Evolutionary conservation across 30 jellyfish, hydroid and myxozoan genomes (phyloP).

Genomic region (Hydra vulgaris): DNA sequence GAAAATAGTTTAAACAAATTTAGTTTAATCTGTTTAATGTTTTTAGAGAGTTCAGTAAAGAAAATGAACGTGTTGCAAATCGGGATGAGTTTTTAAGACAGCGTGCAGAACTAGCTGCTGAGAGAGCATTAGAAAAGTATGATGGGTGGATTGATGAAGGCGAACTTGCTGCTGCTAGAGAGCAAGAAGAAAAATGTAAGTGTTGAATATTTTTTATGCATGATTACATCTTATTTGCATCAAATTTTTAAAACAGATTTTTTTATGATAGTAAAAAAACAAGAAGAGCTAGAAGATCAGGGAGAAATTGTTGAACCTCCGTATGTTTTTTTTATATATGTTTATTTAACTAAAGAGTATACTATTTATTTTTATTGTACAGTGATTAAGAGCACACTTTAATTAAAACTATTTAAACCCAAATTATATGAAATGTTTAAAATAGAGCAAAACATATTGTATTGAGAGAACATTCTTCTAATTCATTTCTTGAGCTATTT

Average conservation of each 20-base stretch:
- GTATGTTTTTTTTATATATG: slow-evolving; percentile 5
- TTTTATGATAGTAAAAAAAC: neutral
- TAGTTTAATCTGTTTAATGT: too few species aligned
- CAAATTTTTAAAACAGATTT: too few species aligned
- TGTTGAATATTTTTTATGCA: neutral
- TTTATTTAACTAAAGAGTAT: too few species aligned
- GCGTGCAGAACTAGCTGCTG: slow-evolving; percentile 41
- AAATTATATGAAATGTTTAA: too few species aligned
- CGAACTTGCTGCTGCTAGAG: slow-evolving; percentile 32
- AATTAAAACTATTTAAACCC: too few species aligned
- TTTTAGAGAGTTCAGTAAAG: slow-evolving; percentile 60
- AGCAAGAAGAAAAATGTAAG: slow-evolving; percentile 28
- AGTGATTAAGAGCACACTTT: too few species aligned
- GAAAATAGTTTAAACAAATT: too few species aligned
- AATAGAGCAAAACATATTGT: too few species aligned
- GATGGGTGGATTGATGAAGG: slow-evolving; percentile 82
- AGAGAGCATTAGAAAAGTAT: slow-evolving; percentile 53
- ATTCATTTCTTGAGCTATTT: too few species aligned
- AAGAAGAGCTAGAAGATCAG: slow-evolving; percentile 10
- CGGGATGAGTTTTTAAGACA: slow-evolving; percentile 54
- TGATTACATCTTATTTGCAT: neutral
- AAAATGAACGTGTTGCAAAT: slow-evolving; percentile 65
- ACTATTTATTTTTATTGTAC: too few species aligned
- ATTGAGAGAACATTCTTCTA: too few species aligned
- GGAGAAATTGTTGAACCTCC: slow-evolving; percentile 12